Percentiles rank a stretch among this genome's conserved stretches.
These are phyloP conservation scores for Coptodon bakossiorum DNA, from an alignment of 2,113 vertebrate species.

Conservation along the genomic window DNA sequence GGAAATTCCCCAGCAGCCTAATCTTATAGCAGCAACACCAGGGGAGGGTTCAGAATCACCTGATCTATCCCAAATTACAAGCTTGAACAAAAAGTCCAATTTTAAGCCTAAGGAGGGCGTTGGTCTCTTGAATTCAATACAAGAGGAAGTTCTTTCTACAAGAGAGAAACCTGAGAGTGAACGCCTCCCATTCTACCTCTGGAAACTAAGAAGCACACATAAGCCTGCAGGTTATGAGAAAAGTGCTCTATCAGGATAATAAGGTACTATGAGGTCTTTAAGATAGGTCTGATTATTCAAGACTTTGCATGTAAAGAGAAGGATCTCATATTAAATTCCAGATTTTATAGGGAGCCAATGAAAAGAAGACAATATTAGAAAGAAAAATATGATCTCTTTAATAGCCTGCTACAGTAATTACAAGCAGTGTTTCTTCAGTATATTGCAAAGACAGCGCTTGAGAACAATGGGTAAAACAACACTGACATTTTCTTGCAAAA, in stretches of 20 bases:
- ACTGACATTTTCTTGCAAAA: neutral
- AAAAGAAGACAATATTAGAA: neutral
- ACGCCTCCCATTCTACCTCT: neutral
- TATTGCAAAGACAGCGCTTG: neutral
- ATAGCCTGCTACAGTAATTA: neutral
- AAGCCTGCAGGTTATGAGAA: neutral
- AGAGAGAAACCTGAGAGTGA: neutral
- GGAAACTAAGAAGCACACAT: neutral
- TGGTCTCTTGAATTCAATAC: neutral
- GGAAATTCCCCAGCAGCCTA: neutral
- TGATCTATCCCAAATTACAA: neutral
- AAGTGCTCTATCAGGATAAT: neutral
- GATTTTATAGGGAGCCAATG: neutral
- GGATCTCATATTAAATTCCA: neutral
- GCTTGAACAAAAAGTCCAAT: neutral
- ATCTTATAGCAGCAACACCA: neutral
- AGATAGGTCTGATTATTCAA: neutral
- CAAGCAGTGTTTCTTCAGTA: neutral
- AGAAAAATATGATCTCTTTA: neutral
- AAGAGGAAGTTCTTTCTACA: neutral
- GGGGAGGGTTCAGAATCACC: neutral
- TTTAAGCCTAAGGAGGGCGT: neutral
- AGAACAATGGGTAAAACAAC: neutral
- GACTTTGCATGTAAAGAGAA: neutral
- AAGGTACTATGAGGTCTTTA: neutral